Conservation (phyloP, 2,888 invertebrate genomes). For the Drosophila austrosaltans region DNA sequence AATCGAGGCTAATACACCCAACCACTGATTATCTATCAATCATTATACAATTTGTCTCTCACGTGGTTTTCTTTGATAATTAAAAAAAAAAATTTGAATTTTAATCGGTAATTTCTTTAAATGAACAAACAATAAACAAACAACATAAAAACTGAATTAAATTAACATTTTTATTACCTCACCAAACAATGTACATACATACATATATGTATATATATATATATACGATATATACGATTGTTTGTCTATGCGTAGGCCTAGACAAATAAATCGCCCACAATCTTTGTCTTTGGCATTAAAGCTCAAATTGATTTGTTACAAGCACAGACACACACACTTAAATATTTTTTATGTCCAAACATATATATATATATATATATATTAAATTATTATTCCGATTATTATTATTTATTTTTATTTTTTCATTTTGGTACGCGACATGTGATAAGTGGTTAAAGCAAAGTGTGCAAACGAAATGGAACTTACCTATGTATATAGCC, state of each 20-base stretch:
- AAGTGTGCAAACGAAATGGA: slow-evolving; percentile 32
- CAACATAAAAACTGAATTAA: slow-evolving; percentile 20
- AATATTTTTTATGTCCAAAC: slow-evolving; percentile 1
- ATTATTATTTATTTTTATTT: slow-evolving; percentile 1
- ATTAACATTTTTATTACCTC: slow-evolving; percentile 51
- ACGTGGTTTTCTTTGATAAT: slow-evolving; percentile 47
- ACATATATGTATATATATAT: slow-evolving; percentile 31
- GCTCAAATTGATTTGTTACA: slow-evolving; percentile 63
- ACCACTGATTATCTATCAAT: not conserved
- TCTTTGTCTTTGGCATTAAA: slow-evolving; percentile 37
- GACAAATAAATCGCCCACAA: slow-evolving; percentile 61
- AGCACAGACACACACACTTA: slow-evolving; percentile 4
- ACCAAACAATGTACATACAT: slow-evolving; percentile 47
- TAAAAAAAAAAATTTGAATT: slow-evolving; percentile 40
- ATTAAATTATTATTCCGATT: slow-evolving; percentile 22
- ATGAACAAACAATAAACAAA: slow-evolving; percentile 31
- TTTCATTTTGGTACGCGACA: slow-evolving; percentile 13
- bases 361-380: not conserved
- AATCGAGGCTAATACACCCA: no score
- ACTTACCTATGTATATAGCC: not conserved
- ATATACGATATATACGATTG: slow-evolving; percentile 23
- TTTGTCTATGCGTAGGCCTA: slow-evolving; percentile 44
- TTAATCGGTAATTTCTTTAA: slow-evolving; percentile 42
- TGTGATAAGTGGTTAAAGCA: slow-evolving; percentile 20
- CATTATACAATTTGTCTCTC: slow-evolving; percentile 58